Base-by-base conservation (phyloP, 2,113 vertebrate species). In the Anser brachyrhynchus region DNA sequence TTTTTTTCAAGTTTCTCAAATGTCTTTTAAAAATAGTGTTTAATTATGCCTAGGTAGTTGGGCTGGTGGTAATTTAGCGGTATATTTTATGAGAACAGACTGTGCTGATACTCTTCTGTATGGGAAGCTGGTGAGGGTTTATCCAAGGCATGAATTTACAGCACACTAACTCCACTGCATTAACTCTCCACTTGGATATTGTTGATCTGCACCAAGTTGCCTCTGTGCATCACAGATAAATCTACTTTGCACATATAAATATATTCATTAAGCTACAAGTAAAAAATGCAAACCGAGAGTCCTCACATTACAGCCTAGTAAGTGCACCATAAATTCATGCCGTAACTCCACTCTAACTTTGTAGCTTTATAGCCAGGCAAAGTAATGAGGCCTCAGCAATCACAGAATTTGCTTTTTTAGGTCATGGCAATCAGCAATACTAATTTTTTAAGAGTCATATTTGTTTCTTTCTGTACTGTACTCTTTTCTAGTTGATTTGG, bases 31-130 rank as follows among this genome's bases (percentile, higher is more conserved):
- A 74, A 41, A 0, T 20, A 15, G 46, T 18, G 55, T 70, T 87
- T 82, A 70, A 57, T 70, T 13, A 26, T 33, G 41, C 61, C 46
- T 20, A 2, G 12, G n/a, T 37, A 29, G n/a, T 31, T 49, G 5
- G 4, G 26, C 52, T 13, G 65, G 18, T 8, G 57, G 71, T 52
- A 19, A 13, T 37, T 44, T 7, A 29, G 76, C 31, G 28, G n/a
- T 3, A 3, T 31, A 4, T 31, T 75, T 61, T 23, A 13, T 22
- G 71, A 14, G 52, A 18, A 58, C 23, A 16, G 28, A 41, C n/a
- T 23, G 8, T 26, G 18, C 49, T 7, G 49, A 22, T 58, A 13
- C 0, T 21, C 35, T 28, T 26, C 58, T 22, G 2, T 20, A 1
- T 1, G 2, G 72, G 51, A 70, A 43, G 26, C n/a, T 43, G 44